Evolutionary conservation across 2,797 vertebrate species (phyloP), one percentile per base, ranked within the genome.

Genomic region (Vespertilio murinus): DNA sequence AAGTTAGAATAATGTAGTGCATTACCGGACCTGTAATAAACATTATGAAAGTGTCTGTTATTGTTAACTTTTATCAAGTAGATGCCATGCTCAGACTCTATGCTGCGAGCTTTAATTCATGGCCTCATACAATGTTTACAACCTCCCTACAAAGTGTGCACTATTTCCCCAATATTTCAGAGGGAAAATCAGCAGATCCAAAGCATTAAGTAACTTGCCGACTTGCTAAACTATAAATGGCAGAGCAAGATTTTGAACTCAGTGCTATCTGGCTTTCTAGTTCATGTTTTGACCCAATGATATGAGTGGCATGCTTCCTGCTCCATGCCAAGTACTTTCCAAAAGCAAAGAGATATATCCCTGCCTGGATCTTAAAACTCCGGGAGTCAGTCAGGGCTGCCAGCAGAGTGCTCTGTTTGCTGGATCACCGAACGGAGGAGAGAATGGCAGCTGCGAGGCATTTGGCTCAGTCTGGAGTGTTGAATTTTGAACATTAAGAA

Each of bases 401-500:
- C 79, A 81, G 56, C 10, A 94, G 64, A 78, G 54, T 14, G 13
- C 25, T 91, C 23, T 35, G 49, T 22, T 86, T 75, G 25, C 71
- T 64, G 67, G 28, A 71, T 67, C 52, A n/a, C 71, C 25, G 42
- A 40, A 59, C 23, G 14, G 59, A 38, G 22, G 18, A 12, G 2
- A 93, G 18, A 88, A 5, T 18, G 80, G 3, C 52, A 95, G 59
- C 20, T 33, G 0, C 28, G 56, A 85, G 25, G 30, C 73, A 13
- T 28, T 86, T 75, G 33, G 23, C 42, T 96, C 49, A 16, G 67
- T 30, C 49, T 2, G 30, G 89, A 88, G 67, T 56, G 8, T 28
- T 90, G 65, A 93, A 95, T 86, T 95, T 70, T 77, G 61, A 91
- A 94, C 1, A 4, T 95, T 88, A 81, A 91, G 49, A 69, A 87